phyloP scores from a whole-genome alignment of 2,888 invertebrate genomes.

The Cecidostiba fungosa region DNA sequence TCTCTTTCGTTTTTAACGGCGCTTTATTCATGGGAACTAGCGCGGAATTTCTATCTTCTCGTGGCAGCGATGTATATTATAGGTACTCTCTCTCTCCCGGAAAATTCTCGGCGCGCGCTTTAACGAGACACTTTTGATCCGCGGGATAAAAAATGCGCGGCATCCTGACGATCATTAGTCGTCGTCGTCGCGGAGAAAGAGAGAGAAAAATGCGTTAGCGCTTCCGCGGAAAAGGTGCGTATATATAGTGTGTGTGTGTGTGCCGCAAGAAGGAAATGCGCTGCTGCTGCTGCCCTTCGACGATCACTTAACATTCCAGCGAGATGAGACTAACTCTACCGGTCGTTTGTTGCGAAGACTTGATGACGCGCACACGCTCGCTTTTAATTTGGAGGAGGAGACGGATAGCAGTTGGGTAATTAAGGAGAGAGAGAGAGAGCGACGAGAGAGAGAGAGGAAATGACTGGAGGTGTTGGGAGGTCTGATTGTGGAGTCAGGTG shows the following conservation, averaged over 20 bases:
- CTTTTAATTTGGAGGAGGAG: neutral
- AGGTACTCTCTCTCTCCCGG: slow-evolving; percentile 2
- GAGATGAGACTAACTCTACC: slow-evolving; percentile 14
- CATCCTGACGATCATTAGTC: neutral
- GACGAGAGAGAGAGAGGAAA: neutral
- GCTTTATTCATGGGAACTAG: slow-evolving; percentile 46
- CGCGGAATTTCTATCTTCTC: slow-evolving; percentile 31
- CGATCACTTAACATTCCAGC: slow-evolving; percentile 54
- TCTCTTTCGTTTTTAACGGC: neutral
- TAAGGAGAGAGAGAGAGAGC: neutral
- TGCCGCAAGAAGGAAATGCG: neutral
- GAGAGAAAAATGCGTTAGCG: slow-evolving; percentile 2
- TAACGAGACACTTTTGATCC: slow-evolving; percentile 56
- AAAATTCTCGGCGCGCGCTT: slow-evolving; percentile 25
- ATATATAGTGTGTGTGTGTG: neutral
- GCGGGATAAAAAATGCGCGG: slow-evolving; percentile 15
- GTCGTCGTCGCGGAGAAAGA: neutral
- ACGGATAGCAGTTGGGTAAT: slow-evolving; percentile 29
- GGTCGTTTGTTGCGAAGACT: slow-evolving; percentile 2
- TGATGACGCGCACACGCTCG: slow-evolving; percentile 24
- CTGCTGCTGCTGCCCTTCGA: slow-evolving; percentile 30
- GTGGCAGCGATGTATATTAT: neutral
- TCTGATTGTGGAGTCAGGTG: neutral
- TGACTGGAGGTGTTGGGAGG: slow-evolving; percentile 14
- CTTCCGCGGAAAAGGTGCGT: slow-evolving; percentile 27